phyloP scores from a whole-genome alignment of 2,113 vertebrate species.

The Boulengeromyrus knoepffleri region DNA sequence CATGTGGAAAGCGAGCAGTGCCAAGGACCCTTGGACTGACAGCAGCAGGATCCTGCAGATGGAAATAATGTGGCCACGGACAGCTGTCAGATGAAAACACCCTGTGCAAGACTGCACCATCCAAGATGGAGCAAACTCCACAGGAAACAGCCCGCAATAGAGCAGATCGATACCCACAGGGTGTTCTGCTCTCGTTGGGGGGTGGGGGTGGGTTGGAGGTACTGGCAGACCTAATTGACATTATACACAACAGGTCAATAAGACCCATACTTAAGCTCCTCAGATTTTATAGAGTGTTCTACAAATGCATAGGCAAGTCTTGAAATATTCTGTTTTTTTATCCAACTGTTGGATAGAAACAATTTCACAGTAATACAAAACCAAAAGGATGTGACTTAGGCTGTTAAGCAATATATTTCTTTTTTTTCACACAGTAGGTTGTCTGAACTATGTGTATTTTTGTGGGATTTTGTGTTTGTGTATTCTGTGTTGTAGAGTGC shows the following conservation, averaged over 20 bases:
- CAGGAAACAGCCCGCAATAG: conserved; percentile 36
- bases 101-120: conserved; percentile 34
- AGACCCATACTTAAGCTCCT: conserved; percentile 47
- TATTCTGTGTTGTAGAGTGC: neutral
- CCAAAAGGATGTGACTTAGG: neutral
- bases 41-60: conserved; percentile 30
- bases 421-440: neutral
- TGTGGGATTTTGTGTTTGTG: neutral
- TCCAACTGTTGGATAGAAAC: neutral
- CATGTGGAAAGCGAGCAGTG: conserved; percentile 3
- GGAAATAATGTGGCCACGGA: conserved; percentile 38
- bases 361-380: neutral
- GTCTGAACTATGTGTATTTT: neutral
- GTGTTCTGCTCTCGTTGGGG: conserved; percentile 40
- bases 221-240: conserved; percentile 28
- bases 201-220: neutral
- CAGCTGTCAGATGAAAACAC: conserved; percentile 42
- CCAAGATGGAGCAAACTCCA: conserved; percentile 39
- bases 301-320: neutral
- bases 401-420: neutral
- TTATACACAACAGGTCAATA: conserved; percentile 45
- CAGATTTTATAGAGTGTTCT: conserved; percentile 39
- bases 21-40: conserved; percentile 35
- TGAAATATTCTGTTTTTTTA: neutral
- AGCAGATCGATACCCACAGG: conserved; percentile 58